phyloP scores from a whole-genome alignment of 2,888 invertebrate species.

The Hoplodrina blanda region DNA sequence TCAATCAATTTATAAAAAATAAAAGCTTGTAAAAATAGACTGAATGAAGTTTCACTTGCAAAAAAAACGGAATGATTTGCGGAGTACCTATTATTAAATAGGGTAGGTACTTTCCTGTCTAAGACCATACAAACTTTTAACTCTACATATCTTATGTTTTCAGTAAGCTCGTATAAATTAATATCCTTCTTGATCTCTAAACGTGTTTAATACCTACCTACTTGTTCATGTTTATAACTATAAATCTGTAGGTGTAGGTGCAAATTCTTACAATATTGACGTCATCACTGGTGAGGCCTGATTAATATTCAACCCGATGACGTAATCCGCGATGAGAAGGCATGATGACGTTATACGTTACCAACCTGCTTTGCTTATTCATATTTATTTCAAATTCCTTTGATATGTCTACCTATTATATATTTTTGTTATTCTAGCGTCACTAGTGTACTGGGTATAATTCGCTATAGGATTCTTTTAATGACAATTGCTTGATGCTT shows the following conservation, averaged over 20 bases:
- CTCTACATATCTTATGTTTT: not conserved
- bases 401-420: not conserved
- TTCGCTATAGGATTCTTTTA: not conserved
- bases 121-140: too few species aligned
- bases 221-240: conserved; percentile 15
- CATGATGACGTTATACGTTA: conserved; percentile 81
- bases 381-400: conserved; percentile 47
- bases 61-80: too few species aligned
- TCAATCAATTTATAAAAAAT: too few species aligned
- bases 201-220: not conserved
- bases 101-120: too few species aligned
- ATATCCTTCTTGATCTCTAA: conserved; percentile 24
- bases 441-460: not conserved
- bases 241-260: conserved; percentile 37
- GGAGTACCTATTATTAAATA: too few species aligned
- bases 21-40: too few species aligned
- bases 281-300: conserved; percentile 72
- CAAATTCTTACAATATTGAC: conserved; percentile 60
- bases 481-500: not conserved
- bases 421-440: conserved; percentile 2
- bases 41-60: too few species aligned
- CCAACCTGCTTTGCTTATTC: conserved; percentile 55
- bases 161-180: conserved; percentile 6
- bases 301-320: conserved; percentile 80
- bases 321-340: conserved; percentile 80